These are phyloP conservation scores for Eupeodes latifasciatus DNA, from an alignment of 2,888 invertebrate genomes.

Conservation along the genomic window DNA sequence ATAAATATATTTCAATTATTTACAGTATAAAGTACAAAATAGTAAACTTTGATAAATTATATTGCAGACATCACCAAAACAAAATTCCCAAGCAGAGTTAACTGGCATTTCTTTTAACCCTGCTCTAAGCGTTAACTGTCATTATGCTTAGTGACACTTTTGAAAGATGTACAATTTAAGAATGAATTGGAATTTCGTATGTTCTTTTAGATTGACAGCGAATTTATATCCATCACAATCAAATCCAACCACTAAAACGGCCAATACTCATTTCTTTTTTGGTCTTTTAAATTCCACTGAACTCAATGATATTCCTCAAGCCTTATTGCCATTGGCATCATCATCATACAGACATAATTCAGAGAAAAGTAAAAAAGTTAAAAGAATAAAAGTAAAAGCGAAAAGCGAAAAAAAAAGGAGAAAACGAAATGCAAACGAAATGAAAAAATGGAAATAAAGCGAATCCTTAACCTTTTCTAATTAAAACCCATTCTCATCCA, in stretches of 20 bases:
- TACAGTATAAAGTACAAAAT: too few relatives aligned
- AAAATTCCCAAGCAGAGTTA: too few relatives aligned
- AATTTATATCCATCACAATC: neutral
- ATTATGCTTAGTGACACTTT: too few relatives aligned
- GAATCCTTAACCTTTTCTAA: conserved; percentile 67
- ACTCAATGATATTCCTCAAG: conserved; percentile 43
- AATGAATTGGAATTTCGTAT: too few relatives aligned
- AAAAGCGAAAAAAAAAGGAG: neutral
- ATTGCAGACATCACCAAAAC: too few relatives aligned
- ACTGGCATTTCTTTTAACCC: too few relatives aligned
- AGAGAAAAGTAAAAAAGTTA: neutral
- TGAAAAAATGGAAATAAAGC: neutral
- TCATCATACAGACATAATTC: neutral
- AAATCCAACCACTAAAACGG: conserved; percentile 1
- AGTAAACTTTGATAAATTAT: too few relatives aligned
- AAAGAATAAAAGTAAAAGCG: conserved; percentile 19
- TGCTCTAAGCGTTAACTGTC: too few relatives aligned
- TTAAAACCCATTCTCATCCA: conserved; percentile 72
- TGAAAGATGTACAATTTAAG: too few relatives aligned
- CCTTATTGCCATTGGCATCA: conserved; percentile 1
- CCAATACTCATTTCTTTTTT: conserved; percentile 13
- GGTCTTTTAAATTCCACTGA: conserved; percentile 24
- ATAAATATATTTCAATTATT: too few relatives aligned
- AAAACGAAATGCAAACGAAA: neutral
- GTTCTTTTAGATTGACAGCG: too few relatives aligned